These are phyloP conservation scores for Chloroceryle inda DNA, from an alignment of 2,797 vertebrate species.

Conservation along the genomic window DNA sequence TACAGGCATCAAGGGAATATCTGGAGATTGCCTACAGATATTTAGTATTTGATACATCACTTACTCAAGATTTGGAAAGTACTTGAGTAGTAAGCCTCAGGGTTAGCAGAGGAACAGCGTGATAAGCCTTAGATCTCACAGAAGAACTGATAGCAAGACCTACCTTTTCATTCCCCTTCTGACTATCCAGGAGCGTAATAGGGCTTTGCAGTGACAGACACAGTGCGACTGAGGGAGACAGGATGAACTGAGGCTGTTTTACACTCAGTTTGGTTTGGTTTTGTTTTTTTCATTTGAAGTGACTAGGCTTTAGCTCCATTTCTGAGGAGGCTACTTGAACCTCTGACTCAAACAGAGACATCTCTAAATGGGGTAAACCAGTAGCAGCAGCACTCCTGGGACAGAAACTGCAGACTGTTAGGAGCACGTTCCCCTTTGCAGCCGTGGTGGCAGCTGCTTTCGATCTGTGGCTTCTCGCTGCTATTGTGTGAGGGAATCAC, in stretches of 20 bases:
- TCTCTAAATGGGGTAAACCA: background rate
- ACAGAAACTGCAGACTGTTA: slow-evolving; percentile 19
- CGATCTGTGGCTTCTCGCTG: slow-evolving; percentile 54
- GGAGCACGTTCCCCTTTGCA: background rate
- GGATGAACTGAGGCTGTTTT: background rate
- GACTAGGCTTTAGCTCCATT: background rate
- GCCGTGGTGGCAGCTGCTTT: slow-evolving; percentile 56
- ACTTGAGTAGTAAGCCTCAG: slow-evolving; percentile 53
- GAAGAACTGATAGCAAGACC: slow-evolving; percentile 35
- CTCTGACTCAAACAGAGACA: slow-evolving; percentile 41
- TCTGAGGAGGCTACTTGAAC: slow-evolving; percentile 30
- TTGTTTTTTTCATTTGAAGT: background rate
- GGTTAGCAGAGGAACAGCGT: slow-evolving; percentile 45
- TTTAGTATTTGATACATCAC: slow-evolving; percentile 57
- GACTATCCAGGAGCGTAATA: background rate
- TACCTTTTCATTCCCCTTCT: slow-evolving; percentile 15
- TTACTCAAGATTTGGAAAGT: slow-evolving; percentile 41
- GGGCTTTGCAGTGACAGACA: background rate
- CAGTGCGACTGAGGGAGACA: background rate
- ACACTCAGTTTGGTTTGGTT: background rate
- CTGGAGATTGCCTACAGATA: slow-evolving; percentile 50
- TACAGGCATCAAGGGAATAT: background rate
- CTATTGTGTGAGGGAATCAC: slow-evolving; percentile 51
- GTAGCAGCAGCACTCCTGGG: slow-evolving; percentile 28
- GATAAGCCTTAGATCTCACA: slow-evolving; percentile 57